Evolutionary conservation across 2,797 vertebrate genomes (phyloP), one percentile per base, ranked within the genome.

Genomic region (Sternarchorhynchus goeldii): DNA sequence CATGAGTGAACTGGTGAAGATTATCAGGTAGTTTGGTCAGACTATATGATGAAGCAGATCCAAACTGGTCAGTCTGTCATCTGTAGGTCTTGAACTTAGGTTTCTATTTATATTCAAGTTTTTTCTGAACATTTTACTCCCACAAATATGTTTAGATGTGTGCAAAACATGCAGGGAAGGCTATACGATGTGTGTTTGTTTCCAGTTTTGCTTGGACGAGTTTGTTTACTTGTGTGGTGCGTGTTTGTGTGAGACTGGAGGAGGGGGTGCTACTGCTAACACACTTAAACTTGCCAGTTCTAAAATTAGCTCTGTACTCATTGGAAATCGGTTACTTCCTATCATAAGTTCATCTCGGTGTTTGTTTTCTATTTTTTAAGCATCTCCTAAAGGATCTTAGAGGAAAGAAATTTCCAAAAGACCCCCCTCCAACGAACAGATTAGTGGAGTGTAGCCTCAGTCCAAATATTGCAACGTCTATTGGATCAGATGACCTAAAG

Each of bases 1-100:
- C 90, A 99, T 99, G 97, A 98, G 97, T 21, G 98, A 99, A 87
- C 86, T 99, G 89, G 96, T 99, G 76, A 99, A 99, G 93, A 99
- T 99, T 88, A 98, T 99, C 87, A 94, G 98, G 98, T 99, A 16
- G 20, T 14, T 34, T 39, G 25, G 32, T 57, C 17, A 64, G 50
- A 67, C 25, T 45, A 3, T 4, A 56, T 6, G 4, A 41, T 10
- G 20, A 39, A 45, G 66, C 45, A 25, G 2, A 18, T 3, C 39
- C 3, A 12, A 50, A 12, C 8, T 2, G 45, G 45, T 45, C 41
- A 7, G 41, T 2, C 45, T 36, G 34, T 7, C 6, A 36, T 36
- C 6, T 36, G 34, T 7, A 36, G 4, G 6, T 4, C 6, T 36
- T 36, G 34, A 36, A 36, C 4, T 36, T 36, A 0, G 6, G 34